Evolutionary conservation across 2,888 invertebrate genomes (phyloP).

Genomic region (Hypercompe scribonia): DNA sequence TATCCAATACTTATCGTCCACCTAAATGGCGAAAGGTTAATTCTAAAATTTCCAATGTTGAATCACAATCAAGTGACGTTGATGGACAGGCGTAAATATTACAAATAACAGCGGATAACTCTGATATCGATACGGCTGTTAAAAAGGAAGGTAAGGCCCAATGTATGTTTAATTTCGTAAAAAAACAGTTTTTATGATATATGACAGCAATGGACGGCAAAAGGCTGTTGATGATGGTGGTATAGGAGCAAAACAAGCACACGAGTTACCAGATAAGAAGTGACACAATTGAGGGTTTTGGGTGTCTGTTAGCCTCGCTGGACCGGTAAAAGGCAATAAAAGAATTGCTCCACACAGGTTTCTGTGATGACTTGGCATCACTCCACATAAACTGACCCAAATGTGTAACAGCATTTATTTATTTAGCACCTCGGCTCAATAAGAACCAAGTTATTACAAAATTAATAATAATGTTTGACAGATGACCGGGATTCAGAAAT

Average conservation of each 20-base stretch:
- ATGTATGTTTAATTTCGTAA: neutral
- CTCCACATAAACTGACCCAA: too few relatives aligned
- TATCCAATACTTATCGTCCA: constrained; percentile 87
- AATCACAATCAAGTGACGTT: neutral
- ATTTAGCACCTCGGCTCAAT: neutral
- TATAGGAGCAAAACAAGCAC: too few relatives aligned
- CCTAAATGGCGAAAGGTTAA: neutral
- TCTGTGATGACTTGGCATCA: too few relatives aligned
- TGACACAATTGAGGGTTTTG: neutral
- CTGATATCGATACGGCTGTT: neutral
- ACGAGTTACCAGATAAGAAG: neutral
- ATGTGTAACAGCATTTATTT: neutral
- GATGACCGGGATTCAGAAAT: neutral
- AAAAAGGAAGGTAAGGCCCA: neutral
- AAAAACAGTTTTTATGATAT: too few relatives aligned
- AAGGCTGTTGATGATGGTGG: too few relatives aligned
- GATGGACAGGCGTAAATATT: neutral
- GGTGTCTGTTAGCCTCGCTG: neutral
- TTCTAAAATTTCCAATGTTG: neutral
- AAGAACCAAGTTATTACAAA: neutral
- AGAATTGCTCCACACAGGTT: neutral
- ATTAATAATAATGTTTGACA: neutral
- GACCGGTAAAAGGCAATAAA: neutral
- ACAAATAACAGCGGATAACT: neutral
- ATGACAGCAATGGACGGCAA: too few relatives aligned